Percentiles rank a stretch among this genome's conserved stretches.
These are phyloP conservation scores for Charadrius vociferus DNA, from an alignment of 2,113 vertebrate genomes.

Conservation along the genomic window DNA sequence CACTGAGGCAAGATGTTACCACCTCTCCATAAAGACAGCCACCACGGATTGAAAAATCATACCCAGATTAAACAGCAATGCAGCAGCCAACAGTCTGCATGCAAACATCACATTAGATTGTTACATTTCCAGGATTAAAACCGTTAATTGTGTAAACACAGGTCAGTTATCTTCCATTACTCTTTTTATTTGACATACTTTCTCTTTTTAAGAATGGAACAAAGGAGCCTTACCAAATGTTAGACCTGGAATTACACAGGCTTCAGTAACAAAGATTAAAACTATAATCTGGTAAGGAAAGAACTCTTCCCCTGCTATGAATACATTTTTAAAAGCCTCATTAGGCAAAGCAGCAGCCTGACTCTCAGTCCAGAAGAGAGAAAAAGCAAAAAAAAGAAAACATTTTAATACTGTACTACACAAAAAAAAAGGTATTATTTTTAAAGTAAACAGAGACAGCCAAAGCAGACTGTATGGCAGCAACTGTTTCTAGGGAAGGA, in stretches of 20 bases:
- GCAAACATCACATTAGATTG: constrained; percentile 38
- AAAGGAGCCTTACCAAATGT: neutral
- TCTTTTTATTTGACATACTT: neutral
- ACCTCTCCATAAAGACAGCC: neutral
- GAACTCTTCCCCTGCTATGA: neutral
- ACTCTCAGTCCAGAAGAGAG: neutral
- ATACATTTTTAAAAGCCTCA: neutral
- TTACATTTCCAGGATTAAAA: neutral
- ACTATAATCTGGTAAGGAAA: neutral
- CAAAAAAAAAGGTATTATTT: neutral
- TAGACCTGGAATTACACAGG: neutral
- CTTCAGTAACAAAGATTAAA: constrained; percentile 7
- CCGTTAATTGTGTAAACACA: neutral
- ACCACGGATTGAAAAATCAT: neutral
- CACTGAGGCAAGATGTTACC: neutral
- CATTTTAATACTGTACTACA: neutral
- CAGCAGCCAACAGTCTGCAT: constrained; percentile 42
- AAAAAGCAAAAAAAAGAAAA: neutral
- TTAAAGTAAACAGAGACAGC: neutral
- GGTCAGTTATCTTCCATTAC: neutral
- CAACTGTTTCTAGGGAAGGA: neutral
- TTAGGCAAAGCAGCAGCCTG: constrained; percentile 27
- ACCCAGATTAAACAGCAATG: constrained; percentile 19
- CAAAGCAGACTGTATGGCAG: neutral
- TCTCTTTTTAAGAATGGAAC: constrained; percentile 5